These are phyloP conservation scores for Amblyjoppa proteus DNA, from an alignment of 2,888 invertebrate genomes.

Conservation along the genomic window DNA sequence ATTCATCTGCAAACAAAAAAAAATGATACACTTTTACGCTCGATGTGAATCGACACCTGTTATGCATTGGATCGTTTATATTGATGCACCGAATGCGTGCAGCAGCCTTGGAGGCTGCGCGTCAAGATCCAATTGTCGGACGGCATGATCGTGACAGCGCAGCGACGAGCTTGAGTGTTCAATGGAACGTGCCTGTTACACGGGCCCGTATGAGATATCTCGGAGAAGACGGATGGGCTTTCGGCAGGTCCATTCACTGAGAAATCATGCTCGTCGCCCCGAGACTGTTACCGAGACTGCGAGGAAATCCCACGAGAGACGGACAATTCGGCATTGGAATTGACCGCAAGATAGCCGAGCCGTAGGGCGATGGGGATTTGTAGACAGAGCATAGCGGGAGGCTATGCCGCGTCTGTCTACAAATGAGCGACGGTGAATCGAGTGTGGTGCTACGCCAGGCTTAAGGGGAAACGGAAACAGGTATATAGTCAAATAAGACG, in stretches of 20 bases:
- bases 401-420: conserved; percentile 46
- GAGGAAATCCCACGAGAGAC: conserved; percentile 35
- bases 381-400: conserved; percentile 54
- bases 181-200: conserved; percentile 46
- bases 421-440: conserved; percentile 47
- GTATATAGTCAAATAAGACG: conserved; percentile 25
- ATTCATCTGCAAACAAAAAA: not conserved
- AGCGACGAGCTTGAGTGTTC: not conserved
- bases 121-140: conserved; percentile 72
- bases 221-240: conserved; percentile 62
- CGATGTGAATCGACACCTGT: not conserved
- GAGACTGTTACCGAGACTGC: conserved; percentile 18
- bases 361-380: conserved; percentile 58
- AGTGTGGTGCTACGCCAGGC: not conserved
- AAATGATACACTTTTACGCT: not conserved
- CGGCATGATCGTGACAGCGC: conserved; percentile 51
- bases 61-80: not conserved
- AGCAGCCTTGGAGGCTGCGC: conserved; percentile 1
- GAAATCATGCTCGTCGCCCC: conserved; percentile 35
- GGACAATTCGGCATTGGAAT: conserved; percentile 52
- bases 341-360: conserved; percentile 54
- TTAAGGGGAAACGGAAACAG: conserved; percentile 35
- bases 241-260: conserved; percentile 48
- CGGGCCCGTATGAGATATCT: conserved; percentile 49
- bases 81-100: not conserved